Percentiles rank a stretch among this genome's conserved stretches.
Evolutionary conservation across 2,888 invertebrate genomes (phyloP).

Genomic region (Strigamia transsilvanica): DNA sequence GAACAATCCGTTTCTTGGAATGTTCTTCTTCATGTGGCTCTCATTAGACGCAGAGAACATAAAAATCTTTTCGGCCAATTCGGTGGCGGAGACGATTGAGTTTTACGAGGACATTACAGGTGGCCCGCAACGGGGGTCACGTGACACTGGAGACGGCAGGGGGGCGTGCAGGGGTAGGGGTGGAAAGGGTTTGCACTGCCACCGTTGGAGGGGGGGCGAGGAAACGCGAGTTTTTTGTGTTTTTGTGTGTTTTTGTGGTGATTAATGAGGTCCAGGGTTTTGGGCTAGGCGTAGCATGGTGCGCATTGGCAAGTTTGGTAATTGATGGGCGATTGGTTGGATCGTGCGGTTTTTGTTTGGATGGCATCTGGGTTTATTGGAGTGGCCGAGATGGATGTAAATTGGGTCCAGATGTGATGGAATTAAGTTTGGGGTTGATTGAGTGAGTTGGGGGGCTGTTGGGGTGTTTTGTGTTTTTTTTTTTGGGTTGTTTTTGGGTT

Average conservation of each 20-base stretch:
- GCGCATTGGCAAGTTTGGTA: background rate
- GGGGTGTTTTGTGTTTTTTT: background rate
- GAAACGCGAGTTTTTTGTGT: background rate
- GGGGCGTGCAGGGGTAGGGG: background rate
- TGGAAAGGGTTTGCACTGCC: background rate
- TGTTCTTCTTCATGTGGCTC: slow-evolving; percentile 30
- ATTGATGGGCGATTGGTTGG: background rate
- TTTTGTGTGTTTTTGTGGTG: slow-evolving; percentile 3
- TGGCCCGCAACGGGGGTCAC: slow-evolving; percentile 37
- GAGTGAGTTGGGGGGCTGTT: background rate
- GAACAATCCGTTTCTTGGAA: slow-evolving; percentile 20
- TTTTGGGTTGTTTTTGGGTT: too few relatives aligned
- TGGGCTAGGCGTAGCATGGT: too few relatives aligned
- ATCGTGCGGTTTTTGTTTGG: background rate
- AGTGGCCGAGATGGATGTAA: background rate
- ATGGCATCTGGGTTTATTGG: background rate
- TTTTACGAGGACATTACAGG: slow-evolving; percentile 42
- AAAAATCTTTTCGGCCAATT: slow-evolving; percentile 36
- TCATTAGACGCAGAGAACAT: slow-evolving; percentile 16
- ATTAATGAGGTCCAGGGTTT: slow-evolving; percentile 31
- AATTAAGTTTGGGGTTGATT: background rate
- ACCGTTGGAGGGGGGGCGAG: slow-evolving; percentile 13
- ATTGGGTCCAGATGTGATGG: slow-evolving; percentile 20
- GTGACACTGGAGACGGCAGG: slow-evolving; percentile 1
- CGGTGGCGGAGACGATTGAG: slow-evolving; percentile 40